Base-by-base conservation (phyloP, 30 jellyfish, hydroid and myxozoan species). In the Clytia hemisphaerica region DNA sequence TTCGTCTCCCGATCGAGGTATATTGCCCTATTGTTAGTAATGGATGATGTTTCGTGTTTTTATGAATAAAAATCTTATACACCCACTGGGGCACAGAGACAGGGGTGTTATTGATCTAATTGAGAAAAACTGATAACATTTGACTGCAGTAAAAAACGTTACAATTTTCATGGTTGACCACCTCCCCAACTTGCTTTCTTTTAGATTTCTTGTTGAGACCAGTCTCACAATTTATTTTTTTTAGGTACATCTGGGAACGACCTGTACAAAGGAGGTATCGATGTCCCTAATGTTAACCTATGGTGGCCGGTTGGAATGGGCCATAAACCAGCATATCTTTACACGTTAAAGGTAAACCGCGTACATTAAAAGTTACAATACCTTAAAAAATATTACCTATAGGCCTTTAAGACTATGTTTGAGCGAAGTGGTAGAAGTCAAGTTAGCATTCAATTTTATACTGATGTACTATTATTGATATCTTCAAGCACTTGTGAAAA, bases 291-390 rank as follows among this genome's bases (percentile, higher is more conserved):
- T 46, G 98, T 82, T 21, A 59, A 69, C 22, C 77, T 89, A 25
- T 89, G 98, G 98, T 89, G 98, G 98, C 98, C 98, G 5, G 74
- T 89, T 35, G 98, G 93, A 25, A 75, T 80, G 93, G 50, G 67
- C 45, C 84, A 84, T 0, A 53, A 54, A 35, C 94, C 98, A 4
- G 98, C 89, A n/a, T 89, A 89, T 75, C 68, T 89, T 31, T 89
- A 89, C 76, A 80, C 87, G 6, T 61, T 89, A 26, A 70, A 74
- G 95, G 98, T 89, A 4, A 4, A 73, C 58, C 26, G 33, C 19
- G 60, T 27, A 3, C n/a, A 0, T 4, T 32, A 16, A 0, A 21
- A 6, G 62, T 0, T 42, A 9, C 12, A 42, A 12, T n/a, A 12
- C n/a, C n/a, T 42, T 42, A 9, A 9, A 12, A 42, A 42, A 42